A percentile compares a stretch with the other conserved stretches of the same genome.
Conservation (phyloP, 2,888 invertebrate species). For the Thalpophila matura region DNA sequence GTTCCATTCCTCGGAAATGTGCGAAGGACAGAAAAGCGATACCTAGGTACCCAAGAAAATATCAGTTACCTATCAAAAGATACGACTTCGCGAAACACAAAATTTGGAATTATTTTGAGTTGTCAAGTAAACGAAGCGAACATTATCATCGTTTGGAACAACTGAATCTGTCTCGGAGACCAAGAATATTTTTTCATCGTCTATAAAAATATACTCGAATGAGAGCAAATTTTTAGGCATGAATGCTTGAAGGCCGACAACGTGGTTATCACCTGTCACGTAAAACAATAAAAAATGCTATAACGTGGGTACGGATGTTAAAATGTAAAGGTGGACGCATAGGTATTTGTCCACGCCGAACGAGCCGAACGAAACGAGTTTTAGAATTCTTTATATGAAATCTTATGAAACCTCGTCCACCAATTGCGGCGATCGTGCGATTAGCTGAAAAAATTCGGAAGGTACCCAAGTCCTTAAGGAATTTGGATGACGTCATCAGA, state of each 20-base stretch:
- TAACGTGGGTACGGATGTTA: conserved; percentile 48
- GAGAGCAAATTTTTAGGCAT: conserved; percentile 20
- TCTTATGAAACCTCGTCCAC: no score
- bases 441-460: no score
- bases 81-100: neutral
- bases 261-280: conserved; percentile 45
- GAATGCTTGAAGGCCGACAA: conserved; percentile 26
- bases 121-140: conserved; percentile 26
- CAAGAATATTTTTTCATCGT: conserved; percentile 21
- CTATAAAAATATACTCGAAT: conserved; percentile 35
- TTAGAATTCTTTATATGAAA: no score
- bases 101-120: conserved; percentile 30
- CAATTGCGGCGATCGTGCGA: no score
- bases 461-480: no score
- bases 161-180: conserved; percentile 25
- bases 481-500: no score
- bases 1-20: conserved; percentile 13
- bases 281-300: conserved; percentile 57
- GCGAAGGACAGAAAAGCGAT: neutral
- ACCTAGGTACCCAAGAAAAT: conserved; percentile 15
- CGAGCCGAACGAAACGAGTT: no score
- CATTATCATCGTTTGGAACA: conserved; percentile 32
- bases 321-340: no score
- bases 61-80: conserved; percentile 26
- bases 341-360: no score